Percentiles rank a stretch among this genome's conserved stretches.
phyloP scores from a whole-genome alignment of 2,113 vertebrate species.

The Lepus europaeus region DNA sequence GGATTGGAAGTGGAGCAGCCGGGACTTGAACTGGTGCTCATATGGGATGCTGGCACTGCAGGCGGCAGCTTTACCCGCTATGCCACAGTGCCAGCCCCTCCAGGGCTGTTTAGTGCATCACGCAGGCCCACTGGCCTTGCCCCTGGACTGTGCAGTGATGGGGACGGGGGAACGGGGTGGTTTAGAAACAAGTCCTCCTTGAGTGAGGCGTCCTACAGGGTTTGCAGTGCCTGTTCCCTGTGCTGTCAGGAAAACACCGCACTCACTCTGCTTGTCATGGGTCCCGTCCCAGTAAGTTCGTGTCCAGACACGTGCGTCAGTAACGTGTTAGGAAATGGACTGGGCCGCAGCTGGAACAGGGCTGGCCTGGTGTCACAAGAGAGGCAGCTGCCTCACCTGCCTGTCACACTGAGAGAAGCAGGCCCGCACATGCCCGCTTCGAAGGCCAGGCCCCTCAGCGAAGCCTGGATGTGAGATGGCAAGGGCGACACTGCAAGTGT shows the following conservation, averaged over 20 bases:
- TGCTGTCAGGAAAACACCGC: background rate
- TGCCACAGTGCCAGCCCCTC: too few relatives aligned
- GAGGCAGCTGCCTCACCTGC: background rate
- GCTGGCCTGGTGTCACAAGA: background rate
- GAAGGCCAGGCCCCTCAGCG: background rate
- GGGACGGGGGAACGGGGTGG: too few relatives aligned
- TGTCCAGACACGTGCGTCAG: conserved; percentile 45
- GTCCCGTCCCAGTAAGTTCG: background rate
- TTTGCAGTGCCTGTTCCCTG: conserved; percentile 41
- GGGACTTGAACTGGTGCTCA: too few relatives aligned
- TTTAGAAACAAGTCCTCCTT: background rate
- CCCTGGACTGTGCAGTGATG: background rate
- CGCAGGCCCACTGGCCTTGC: background rate
- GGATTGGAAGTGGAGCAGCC: too few relatives aligned
- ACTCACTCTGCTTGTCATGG: background rate
- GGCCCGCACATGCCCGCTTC: background rate
- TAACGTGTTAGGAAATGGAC: conserved; percentile 51
- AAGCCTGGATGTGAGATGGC: too few relatives aligned
- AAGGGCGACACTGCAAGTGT: background rate
- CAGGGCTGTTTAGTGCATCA: background rate
- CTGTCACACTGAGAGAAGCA: background rate
- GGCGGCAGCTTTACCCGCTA: too few relatives aligned
- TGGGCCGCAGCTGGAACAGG: conserved; percentile 41
- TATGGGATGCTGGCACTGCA: too few relatives aligned
- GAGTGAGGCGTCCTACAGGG: conserved; percentile 24